These are phyloP conservation scores for Calliphora vomitoria DNA, from an alignment of 2,888 invertebrate species.

Conservation along the genomic window DNA sequence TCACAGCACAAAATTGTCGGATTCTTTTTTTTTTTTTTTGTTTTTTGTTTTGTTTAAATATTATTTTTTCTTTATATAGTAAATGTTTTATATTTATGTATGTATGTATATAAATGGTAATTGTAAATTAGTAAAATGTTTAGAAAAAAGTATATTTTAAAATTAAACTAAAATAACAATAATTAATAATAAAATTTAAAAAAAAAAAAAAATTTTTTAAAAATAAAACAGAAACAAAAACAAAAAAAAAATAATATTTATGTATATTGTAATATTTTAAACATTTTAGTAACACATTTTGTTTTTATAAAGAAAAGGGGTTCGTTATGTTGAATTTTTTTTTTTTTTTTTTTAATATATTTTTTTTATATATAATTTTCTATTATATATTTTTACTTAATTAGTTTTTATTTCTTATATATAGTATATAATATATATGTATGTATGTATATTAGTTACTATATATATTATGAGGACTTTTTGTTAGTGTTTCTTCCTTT, in stretches of 20 bases:
- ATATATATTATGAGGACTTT: constrained; percentile 63
- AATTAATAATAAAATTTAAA: constrained; percentile 30
- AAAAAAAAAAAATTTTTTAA: constrained; percentile 5
- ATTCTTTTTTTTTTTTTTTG: constrained; percentile 56
- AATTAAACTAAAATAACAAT: constrained; percentile 64
- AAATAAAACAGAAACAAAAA: constrained; percentile 31
- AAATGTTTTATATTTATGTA: constrained; percentile 22
- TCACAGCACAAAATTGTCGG: constrained; percentile 74
- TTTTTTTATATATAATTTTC: constrained; percentile 6
- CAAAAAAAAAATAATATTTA: neutral
- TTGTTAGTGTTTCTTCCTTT: constrained; percentile 33
- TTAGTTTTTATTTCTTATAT: constrained; percentile 40
- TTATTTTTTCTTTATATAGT: constrained; percentile 61
- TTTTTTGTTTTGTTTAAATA: constrained; percentile 45
- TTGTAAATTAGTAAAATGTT: constrained; percentile 52
- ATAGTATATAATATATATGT: neutral
- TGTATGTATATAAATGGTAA: constrained; percentile 55
- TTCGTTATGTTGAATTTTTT: neutral
- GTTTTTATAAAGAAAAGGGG: neutral
- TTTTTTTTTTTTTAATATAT: neutral
- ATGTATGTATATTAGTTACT: constrained; percentile 24
- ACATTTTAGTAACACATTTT: constrained; percentile 37
- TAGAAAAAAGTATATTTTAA: constrained; percentile 33
- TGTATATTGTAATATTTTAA: constrained; percentile 4
- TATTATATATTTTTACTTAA: constrained; percentile 47